Evolutionary conservation across 2,113 vertebrate species (phyloP).

Genomic region (Neotoma lepida): DNA sequence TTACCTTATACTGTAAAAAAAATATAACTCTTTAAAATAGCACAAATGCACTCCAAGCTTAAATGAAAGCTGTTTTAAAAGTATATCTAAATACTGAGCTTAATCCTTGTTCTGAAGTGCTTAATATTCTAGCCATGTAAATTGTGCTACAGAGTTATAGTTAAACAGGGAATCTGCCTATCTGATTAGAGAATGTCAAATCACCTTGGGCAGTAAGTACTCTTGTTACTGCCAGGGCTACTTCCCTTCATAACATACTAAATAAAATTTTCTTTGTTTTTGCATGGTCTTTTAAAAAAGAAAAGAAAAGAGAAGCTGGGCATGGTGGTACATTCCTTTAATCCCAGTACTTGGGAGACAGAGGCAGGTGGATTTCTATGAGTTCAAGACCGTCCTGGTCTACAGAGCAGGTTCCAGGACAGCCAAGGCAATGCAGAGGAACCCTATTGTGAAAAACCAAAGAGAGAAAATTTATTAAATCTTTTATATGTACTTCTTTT

Average conservation of each 20-base stretch:
- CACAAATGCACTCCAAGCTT: background rate
- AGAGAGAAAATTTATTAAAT: background rate
- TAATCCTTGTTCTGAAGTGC: background rate
- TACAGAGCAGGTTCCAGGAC: background rate
- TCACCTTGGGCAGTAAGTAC: background rate
- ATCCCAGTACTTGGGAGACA: background rate
- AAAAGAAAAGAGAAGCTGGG: background rate
- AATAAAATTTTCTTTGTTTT: background rate
- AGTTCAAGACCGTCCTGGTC: background rate
- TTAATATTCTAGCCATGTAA: conserved; percentile 34
- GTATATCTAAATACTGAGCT: background rate
- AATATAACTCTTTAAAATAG: background rate
- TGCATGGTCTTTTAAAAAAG: background rate
- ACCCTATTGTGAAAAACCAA: background rate
- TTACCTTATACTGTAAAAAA: conserved; percentile 32
- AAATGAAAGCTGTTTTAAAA: conserved; percentile 46
- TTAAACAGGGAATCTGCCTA: background rate
- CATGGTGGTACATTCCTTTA: background rate
- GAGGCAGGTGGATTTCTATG: background rate
- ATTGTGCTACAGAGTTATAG: background rate
- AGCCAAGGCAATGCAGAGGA: background rate
- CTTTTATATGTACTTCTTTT: background rate
- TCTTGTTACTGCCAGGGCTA: background rate
- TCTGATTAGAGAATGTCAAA: background rate
- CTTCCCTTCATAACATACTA: background rate